Percentiles rank a stretch among this genome's conserved stretches.
Evolutionary conservation across 2,797 vertebrate species (phyloP).

Genomic region (Myiotriccus ornatus): DNA sequence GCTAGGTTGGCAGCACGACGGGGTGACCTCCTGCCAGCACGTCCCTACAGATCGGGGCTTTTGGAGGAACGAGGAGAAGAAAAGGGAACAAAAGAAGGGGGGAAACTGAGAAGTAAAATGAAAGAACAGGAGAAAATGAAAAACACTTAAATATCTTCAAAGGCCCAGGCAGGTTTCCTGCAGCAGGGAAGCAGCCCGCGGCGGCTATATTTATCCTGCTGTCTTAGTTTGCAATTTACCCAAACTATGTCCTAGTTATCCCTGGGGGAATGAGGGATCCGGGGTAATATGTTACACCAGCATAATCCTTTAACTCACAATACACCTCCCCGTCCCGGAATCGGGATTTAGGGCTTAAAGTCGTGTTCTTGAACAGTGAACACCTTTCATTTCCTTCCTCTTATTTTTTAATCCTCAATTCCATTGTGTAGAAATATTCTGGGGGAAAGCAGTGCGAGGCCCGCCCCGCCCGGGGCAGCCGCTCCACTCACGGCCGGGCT

Average conservation of each 20-base stretch:
- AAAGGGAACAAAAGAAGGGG: not conserved
- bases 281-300: slow-evolving; percentile 22
- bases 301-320: slow-evolving; percentile 60
- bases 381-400: slow-evolving; percentile 53
- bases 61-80: not conserved
- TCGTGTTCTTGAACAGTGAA: slow-evolving; percentile 26
- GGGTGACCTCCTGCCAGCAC: not conserved
- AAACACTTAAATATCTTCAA: not conserved
- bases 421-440: slow-evolving; percentile 37
- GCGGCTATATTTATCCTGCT: not conserved
- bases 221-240: slow-evolving; percentile 9
- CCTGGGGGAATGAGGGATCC: slow-evolving; percentile 18
- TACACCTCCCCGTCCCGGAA: not conserved
- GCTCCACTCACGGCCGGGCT: not conserved
- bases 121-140: not conserved
- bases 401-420: slow-evolving; percentile 44
- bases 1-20: not conserved
- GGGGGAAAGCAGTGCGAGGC: not conserved
- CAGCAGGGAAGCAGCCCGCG: not conserved
- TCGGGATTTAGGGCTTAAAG: slow-evolving; percentile 46
- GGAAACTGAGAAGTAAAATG: not conserved
- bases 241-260: slow-evolving; percentile 51
- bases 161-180: not conserved
- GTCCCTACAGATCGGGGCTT: too few species aligned
- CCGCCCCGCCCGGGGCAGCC: not conserved